Conservation (phyloP, 2,888 invertebrate genomes). For the Falcaria lacertinaria region DNA sequence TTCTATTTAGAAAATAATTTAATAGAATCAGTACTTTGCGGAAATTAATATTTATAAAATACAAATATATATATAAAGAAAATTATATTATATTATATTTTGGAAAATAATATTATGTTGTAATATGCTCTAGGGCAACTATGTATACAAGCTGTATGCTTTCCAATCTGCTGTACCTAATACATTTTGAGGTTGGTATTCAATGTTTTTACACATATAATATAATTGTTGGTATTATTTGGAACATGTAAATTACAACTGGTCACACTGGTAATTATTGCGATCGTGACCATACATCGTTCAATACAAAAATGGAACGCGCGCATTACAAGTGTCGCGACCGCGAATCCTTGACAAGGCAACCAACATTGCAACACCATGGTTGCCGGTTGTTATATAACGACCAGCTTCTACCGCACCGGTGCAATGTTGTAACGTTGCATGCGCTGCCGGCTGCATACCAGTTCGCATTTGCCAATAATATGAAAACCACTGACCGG, state of each 20-base stretch:
- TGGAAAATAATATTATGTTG: no score
- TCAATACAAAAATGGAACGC: conserved; percentile 24
- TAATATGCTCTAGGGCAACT: no score
- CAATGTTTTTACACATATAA: no score
- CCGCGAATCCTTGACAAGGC: conserved; percentile 43
- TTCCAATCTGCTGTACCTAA: no score
- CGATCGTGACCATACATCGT: conserved; percentile 24
- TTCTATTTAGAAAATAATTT: no score
- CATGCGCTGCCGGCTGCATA: conserved; percentile 19
- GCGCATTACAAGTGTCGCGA: conserved; percentile 13
- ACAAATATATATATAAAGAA: no score
- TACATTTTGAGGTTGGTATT: no score
- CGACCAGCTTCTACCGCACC: not conserved
- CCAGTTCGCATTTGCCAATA: conserved; percentile 4
- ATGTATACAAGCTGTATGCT: no score
- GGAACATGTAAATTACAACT: not conserved
- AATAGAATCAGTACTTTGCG: no score
- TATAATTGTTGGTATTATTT: no score
- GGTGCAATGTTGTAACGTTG: conserved; percentile 14
- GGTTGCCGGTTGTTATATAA: conserved; percentile 31
- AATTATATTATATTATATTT: no score
- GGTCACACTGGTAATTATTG: conserved; percentile 5
- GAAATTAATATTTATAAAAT: no score
- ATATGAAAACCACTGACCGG: not conserved
- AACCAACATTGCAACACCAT: conserved; percentile 34